Conservation (phyloP, 2,797 vertebrate species). For the Acanthopagrus latus region DNA sequence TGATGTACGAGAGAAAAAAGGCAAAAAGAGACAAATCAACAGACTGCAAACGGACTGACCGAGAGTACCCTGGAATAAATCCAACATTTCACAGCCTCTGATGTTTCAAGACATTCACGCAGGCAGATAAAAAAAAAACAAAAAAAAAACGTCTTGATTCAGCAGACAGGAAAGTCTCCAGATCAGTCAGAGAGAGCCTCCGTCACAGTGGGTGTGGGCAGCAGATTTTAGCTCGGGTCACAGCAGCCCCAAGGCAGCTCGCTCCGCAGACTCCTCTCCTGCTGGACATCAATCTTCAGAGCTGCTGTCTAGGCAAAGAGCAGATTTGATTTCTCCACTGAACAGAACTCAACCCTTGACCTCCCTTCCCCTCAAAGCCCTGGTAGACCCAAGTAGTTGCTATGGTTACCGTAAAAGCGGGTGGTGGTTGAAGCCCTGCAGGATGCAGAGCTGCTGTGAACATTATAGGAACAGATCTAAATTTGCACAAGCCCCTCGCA, state of each 20-base stretch:
- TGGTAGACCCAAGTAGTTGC: slow-evolving; percentile 75
- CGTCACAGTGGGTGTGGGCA: slow-evolving; percentile 48
- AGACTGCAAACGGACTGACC: slow-evolving; percentile 76
- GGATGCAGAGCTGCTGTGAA: slow-evolving; percentile 54
- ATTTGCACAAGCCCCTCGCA: slow-evolving; percentile 51
- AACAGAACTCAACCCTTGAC: slow-evolving; percentile 82
- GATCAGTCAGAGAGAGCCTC: slow-evolving; percentile 58
- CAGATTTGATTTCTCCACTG: slow-evolving; percentile 82
- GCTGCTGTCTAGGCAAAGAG: slow-evolving; percentile 77
- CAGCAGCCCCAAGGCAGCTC: slow-evolving; percentile 45
- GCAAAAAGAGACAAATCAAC: slow-evolving; percentile 69
- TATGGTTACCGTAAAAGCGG: slow-evolving; percentile 78
- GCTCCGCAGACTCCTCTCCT: slow-evolving; percentile 62
- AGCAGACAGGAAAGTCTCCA: slow-evolving; percentile 58
- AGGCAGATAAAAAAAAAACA: slow-evolving; percentile 60
- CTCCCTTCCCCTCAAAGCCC: slow-evolving; percentile 71
- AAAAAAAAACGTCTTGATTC: slow-evolving; percentile 71
- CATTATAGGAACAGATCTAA: slow-evolving; percentile 64
- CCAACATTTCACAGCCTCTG: slow-evolving; percentile 65
- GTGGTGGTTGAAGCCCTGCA: slow-evolving; percentile 55
- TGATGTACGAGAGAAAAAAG: slow-evolving; percentile 68
- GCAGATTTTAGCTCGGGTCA: slow-evolving; percentile 70
- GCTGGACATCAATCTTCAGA: slow-evolving; percentile 79
- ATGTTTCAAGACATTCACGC: slow-evolving; percentile 60
- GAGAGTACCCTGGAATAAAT: slow-evolving; percentile 69